A percentile compares a stretch with the other conserved stretches of the same genome.
phyloP scores from a whole-genome alignment of 2,113 vertebrate species.

The Tachysurus fulvidraco region DNA sequence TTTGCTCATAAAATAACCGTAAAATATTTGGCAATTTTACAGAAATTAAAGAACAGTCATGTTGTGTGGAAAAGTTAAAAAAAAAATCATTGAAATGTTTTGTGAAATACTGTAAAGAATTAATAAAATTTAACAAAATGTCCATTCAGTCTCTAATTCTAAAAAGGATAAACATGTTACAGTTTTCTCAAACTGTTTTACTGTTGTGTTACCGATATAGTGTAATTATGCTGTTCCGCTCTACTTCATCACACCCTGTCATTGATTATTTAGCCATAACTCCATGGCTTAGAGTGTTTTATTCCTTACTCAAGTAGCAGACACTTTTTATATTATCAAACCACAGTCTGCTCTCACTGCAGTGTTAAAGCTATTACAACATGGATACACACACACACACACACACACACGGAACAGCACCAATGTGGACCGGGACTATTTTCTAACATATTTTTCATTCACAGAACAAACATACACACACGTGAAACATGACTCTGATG shows the following conservation, averaged over 20 bases:
- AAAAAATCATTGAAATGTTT: not conserved
- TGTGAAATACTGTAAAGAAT: too few species aligned
- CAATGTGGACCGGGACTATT: not conserved
- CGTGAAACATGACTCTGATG: not conserved
- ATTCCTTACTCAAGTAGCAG: not conserved
- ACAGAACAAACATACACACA: not conserved
- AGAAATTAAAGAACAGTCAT: not conserved
- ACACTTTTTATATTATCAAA: not conserved
- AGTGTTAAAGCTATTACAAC: not conserved
- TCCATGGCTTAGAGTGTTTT: not conserved
- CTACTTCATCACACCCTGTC: not conserved
- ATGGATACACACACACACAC: not conserved
- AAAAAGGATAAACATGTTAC: not conserved
- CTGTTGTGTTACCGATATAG: not conserved
- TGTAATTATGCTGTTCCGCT: not conserved
- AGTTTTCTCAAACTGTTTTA: not conserved
- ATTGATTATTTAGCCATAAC: too few species aligned
- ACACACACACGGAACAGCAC: not conserved
- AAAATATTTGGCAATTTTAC: too few species aligned
- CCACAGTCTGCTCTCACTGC: not conserved
- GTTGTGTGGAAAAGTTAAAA: not conserved
- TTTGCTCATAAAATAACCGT: not conserved
- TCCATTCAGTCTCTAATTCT: not conserved
- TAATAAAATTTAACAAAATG: too few species aligned
- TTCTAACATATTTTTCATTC: not conserved